Conservation (phyloP, 2,113 vertebrate genomes). For the Thunnus thynnus region DNA sequence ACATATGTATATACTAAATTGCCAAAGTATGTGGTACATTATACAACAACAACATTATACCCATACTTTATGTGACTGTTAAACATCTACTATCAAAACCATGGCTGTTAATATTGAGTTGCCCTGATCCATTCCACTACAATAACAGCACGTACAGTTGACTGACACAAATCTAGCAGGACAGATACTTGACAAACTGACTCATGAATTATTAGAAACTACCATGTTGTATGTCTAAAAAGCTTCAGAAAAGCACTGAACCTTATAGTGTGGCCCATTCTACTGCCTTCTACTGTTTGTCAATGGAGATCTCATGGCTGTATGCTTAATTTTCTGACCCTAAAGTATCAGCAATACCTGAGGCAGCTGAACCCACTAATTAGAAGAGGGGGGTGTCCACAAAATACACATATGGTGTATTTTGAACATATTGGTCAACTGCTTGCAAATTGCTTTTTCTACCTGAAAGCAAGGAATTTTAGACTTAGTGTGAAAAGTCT, state of each 20-base stretch:
- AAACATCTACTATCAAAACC: background rate
- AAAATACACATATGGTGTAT: background rate
- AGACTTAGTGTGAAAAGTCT: background rate
- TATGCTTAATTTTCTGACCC: slow-evolving; percentile 1
- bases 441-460: background rate
- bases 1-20: no score
- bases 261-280: background rate
- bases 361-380: background rate
- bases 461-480: background rate
- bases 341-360: background rate
- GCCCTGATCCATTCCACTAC: background rate
- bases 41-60: background rate
- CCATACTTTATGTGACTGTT: background rate
- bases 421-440: background rate
- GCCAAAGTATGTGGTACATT: background rate
- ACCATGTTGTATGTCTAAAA: no score
- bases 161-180: no score
- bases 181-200: background rate
- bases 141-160: no score
- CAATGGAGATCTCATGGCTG: background rate
- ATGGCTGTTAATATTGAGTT: background rate
- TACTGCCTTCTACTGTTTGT: background rate
- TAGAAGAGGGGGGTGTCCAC: background rate
- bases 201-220: no score
- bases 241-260: background rate